Evolutionary conservation across 2,113 vertebrate species (phyloP), one percentile per base, ranked within the genome.

Genomic region (Cariama cristata): DNA sequence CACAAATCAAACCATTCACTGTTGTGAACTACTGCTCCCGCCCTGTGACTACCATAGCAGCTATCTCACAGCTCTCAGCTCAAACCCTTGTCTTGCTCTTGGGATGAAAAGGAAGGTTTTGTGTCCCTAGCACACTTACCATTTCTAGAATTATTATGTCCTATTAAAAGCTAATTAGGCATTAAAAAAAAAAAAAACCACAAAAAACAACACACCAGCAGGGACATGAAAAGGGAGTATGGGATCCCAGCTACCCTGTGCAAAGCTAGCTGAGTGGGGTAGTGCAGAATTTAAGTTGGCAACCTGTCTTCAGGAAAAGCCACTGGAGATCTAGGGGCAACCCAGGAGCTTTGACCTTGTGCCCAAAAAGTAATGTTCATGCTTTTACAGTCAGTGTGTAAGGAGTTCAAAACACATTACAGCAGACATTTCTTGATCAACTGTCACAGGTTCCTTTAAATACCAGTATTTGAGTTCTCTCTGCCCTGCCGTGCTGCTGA

Each of bases 401-500:
- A 74, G 53, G 53, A 44, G 45, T n/a, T 38, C 58, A 30, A 55
- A 55, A n/a, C 18, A 35, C 14, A 4, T 35, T 62, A 21, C 20
- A 32, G 6, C 56, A 83, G 59, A 2, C 2, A 4, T 38, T 79
- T 40, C 49, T 79, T 59, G 22, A 82, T 64, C 53, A 76, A 66
- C 22, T 4, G 2, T 58, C 62, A 20, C 42, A 33, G 23, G 35
- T 73, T 24, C 68, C 53, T 84, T 56, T 21, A 69, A 69, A 0
- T 1, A 73, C 64, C 15, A 4, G 62, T 15, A 10, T 44, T 33
- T 56, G 72, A 44, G 35, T 23, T 59, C n/a, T 53, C 4, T 1
- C 47, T 67, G 66, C 38, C 24, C 26, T 0, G 4, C 1, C 1
- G 12, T 19, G 60, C 67, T 53, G 2, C 58, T 0, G 2, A 32